Evolutionary conservation across 2,888 invertebrate species (phyloP).

Genomic region (Rhagonycha fulva): DNA sequence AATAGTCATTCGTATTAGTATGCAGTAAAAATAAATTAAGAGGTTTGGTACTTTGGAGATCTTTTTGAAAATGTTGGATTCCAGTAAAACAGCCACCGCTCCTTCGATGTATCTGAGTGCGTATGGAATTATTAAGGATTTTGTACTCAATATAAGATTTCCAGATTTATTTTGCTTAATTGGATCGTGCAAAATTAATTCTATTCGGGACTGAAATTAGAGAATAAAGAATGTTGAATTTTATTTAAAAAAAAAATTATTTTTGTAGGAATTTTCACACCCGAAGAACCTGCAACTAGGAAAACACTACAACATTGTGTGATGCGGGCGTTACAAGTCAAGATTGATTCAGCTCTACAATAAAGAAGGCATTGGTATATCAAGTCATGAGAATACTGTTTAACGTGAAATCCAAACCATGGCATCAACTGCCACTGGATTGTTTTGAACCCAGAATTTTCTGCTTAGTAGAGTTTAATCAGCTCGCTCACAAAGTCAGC

Average conservation of each 20-base stretch:
- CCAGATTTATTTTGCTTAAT: constrained; percentile 35
- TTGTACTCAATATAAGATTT: constrained; percentile 41
- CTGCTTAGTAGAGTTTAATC: no score
- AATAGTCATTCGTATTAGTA: background rate
- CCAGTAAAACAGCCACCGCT: constrained; percentile 30
- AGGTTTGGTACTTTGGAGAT: constrained; percentile 39
- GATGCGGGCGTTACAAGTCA: no score
- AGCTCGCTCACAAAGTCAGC: no score
- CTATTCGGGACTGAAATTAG: constrained; percentile 43
- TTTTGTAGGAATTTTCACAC: background rate
- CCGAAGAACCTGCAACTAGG: no score
- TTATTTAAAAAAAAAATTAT: background rate
- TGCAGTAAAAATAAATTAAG: background rate
- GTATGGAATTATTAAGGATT: constrained; percentile 46
- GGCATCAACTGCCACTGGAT: no score
- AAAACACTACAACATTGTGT: no score
- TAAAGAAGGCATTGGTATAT: no score
- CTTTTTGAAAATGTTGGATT: constrained; percentile 42
- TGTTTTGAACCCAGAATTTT: no score
- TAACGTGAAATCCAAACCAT: no score
- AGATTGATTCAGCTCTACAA: no score
- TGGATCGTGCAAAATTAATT: constrained; percentile 38
- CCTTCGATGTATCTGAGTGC: constrained; percentile 42
- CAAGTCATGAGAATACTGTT: no score
- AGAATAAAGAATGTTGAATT: background rate